Percentiles rank a stretch among this genome's conserved stretches.
These are phyloP conservation scores for Cordilura impudica DNA, from an alignment of 2,888 invertebrate genomes.

Conservation along the genomic window DNA sequence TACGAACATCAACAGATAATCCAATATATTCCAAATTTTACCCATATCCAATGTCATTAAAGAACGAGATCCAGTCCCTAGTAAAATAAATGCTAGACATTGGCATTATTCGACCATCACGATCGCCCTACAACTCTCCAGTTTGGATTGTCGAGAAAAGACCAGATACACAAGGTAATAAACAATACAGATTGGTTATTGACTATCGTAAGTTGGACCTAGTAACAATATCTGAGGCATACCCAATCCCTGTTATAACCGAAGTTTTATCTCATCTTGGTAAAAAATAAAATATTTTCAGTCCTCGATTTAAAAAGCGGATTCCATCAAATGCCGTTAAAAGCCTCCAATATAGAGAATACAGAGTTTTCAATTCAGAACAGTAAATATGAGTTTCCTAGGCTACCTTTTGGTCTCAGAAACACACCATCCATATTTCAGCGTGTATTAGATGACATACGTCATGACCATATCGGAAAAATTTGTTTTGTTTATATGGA, in stretches of 20 bases:
- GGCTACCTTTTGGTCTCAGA: no score
- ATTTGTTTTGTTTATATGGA: slow-evolving; percentile 29
- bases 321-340: not conserved
- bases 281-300: not conserved
- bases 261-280: no score
- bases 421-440: slow-evolving; percentile 5
- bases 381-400: slow-evolving; percentile 25
- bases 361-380: slow-evolving; percentile 7
- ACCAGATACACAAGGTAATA: not conserved
- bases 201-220: no score
- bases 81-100: no score
- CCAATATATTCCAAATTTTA: not conserved
- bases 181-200: no score
- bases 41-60: not conserved
- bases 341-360: not conserved
- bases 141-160: slow-evolving; percentile 4
- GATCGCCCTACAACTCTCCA: slow-evolving; percentile 13
- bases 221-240: not conserved
- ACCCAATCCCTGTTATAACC: not conserved
- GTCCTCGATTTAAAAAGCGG: slow-evolving; percentile 19
- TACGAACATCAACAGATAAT: no score
- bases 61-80: no score
- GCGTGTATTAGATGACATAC: not conserved
- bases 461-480: not conserved
- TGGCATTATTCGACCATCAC: slow-evolving; percentile 3